Base-by-base conservation (phyloP, 2,888 invertebrate genomes). In the Caradrina kadenii region DNA sequence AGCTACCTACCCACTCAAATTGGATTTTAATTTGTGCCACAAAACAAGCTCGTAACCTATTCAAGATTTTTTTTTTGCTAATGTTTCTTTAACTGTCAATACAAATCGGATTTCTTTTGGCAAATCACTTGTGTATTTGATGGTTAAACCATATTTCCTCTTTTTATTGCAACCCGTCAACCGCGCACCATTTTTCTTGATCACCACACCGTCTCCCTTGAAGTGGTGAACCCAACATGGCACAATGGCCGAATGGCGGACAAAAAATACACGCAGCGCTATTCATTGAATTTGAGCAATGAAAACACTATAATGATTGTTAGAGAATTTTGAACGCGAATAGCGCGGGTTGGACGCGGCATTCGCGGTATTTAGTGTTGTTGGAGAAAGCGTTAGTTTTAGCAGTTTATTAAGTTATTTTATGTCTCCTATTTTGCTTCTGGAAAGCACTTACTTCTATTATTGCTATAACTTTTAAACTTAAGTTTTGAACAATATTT, bases 301-400 rank as follows among this genome's bases (percentile, higher is more conserved):
- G 92, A 95, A 96, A 95, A 95, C 94, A 96, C 90, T 92, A 93
- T 93, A 92, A 92, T 92, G 88, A 92, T 89, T 91, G 89, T 79
- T 77, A 78, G 82, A 86, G 86, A 86, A 87, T 55, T 86, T 68
- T 64, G 35, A 60, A 53, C 17, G 63, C 19, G 21, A 66, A 74
- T 53, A 42, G 67, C 19, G 22, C 19, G 22, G 2, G 17, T 22
- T 86, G 86, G 91, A 93, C 90, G 74, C 49, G 93, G 89, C 66
- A 84, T 64, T 70, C 56, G 22, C 13, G n/a, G 13, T 56, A 53
- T 62, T 31, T n/a, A 8, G 10, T n/a, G 21, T 31, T 48, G 5
- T 39, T 0, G 39, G 39, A 45, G 15, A 1, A 15, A 8, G 11
- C 10, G 42, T 45, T 45, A 13, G 15, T 42, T 13, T 42, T 2